Percentiles rank a stretch among this genome's conserved stretches.
phyloP scores from a whole-genome alignment of 2,113 vertebrate species.

The Otus sunia region DNA sequence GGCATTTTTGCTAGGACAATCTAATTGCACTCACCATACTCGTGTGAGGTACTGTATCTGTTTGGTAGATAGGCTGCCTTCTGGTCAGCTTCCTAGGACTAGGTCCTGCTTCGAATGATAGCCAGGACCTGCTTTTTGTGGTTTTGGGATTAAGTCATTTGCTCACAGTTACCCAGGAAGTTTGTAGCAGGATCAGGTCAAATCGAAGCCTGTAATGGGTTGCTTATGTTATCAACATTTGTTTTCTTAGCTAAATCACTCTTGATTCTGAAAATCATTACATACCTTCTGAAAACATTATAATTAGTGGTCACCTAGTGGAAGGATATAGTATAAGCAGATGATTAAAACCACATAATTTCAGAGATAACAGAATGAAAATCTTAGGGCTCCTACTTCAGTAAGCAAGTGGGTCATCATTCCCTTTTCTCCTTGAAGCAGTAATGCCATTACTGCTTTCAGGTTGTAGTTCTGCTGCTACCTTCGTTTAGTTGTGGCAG shows the following conservation, averaged over 20 bases:
- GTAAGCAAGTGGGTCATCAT: neutral
- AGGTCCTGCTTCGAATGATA: neutral
- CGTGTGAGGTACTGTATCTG: neutral
- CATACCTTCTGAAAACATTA: neutral
- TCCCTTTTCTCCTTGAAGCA: neutral
- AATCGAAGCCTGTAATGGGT: neutral
- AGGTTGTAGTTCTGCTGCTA: neutral
- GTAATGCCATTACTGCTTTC: neutral
- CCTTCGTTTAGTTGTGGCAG: neutral
- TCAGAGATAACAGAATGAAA: neutral
- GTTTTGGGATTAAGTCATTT: neutral
- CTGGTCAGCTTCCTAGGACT: neutral
- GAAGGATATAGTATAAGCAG: neutral
- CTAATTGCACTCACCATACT: neutral
- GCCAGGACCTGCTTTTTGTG: neutral
- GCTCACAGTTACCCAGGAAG: neutral
- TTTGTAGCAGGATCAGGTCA: neutral
- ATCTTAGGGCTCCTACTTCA: neutral
- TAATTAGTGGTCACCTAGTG: neutral
- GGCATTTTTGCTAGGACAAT: neutral
- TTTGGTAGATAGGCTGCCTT: neutral
- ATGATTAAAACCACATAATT: neutral
- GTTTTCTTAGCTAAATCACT: neutral
- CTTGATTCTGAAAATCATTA: neutral
- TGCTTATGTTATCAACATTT: neutral